A percentile compares a stretch with the other conserved stretches of the same genome.
phyloP scores from a whole-genome alignment of 2,888 invertebrate genomes.

The Uloborus plumipes region DNA sequence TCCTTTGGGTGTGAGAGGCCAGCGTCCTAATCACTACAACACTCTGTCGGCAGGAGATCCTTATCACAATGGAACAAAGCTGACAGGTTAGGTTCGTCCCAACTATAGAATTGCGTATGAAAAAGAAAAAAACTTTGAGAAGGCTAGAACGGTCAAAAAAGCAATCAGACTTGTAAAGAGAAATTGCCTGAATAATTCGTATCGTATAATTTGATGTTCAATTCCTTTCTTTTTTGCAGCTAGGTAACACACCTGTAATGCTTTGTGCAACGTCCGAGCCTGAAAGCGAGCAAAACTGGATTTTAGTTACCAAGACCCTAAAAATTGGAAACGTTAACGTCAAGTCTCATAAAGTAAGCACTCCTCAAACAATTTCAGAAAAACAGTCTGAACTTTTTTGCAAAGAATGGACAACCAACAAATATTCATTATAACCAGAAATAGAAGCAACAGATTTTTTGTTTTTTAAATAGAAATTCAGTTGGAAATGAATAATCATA shows the following conservation, averaged over 20 bases:
- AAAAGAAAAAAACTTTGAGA: background rate
- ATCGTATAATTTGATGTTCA: background rate
- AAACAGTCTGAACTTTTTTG: background rate
- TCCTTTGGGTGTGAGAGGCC: no score
- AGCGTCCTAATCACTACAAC: no score
- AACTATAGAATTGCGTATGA: background rate
- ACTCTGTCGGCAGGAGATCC: no score
- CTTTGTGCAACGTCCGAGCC: slow-evolving; percentile 86
- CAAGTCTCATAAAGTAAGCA: slow-evolving; percentile 82
- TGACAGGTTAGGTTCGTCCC: no score
- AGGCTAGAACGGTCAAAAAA: background rate
- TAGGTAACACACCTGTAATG: slow-evolving; percentile 92
- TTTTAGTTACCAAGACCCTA: slow-evolving; percentile 84
- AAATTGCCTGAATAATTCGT: background rate
- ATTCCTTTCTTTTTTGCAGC: slow-evolving; percentile 69
- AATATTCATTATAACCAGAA: no score
- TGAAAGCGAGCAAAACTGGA: slow-evolving; percentile 81
- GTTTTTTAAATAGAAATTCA: background rate
- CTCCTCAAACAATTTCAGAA: slow-evolving; percentile 27
- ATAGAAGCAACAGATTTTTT: background rate
- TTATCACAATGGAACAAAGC: no score
- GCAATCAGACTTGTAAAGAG: background rate
- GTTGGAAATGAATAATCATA: no score
- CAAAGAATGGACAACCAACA: no score
- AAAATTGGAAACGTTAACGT: slow-evolving; percentile 88